Evolutionary conservation across 2,888 invertebrate genomes (phyloP).

Genomic region (Neoascia interrupta): DNA sequence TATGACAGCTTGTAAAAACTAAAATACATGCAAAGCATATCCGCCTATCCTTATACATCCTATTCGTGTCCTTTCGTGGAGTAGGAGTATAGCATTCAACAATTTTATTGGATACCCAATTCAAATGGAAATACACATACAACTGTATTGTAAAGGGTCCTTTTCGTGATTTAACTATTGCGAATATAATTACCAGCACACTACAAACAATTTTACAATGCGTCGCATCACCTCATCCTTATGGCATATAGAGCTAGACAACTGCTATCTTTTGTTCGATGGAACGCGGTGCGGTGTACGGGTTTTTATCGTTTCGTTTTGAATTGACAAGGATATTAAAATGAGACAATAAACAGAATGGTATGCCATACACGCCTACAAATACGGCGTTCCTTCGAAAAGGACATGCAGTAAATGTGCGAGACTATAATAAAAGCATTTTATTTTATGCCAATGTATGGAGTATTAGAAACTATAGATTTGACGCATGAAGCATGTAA

Average conservation of each 20-base stretch:
- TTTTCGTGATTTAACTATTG: constrained; percentile 67
- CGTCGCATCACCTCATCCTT: constrained; percentile 61
- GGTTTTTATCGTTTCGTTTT: constrained; percentile 57
- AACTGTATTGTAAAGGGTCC: constrained; percentile 25
- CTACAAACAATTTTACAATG: constrained; percentile 63
- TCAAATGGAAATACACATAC: background rate
- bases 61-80: background rate
- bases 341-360: constrained; percentile 57
- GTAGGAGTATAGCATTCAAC: constrained; percentile 36
- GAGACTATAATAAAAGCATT: no score
- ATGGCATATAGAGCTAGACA: constrained; percentile 3
- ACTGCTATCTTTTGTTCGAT: constrained; percentile 33
- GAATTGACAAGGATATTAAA: constrained; percentile 66
- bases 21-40: constrained; percentile 10
- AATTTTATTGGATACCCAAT: constrained; percentile 55
- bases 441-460: no score
- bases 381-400: constrained; percentile 11
- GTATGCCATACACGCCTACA: constrained; percentile 47
- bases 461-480: no score
- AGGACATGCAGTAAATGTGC: no score
- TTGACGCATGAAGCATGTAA: no score
- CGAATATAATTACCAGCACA: constrained; percentile 62
- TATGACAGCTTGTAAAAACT: constrained; percentile 67
- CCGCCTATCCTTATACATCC: constrained; percentile 2
- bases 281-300: background rate